A percentile compares a stretch with the other conserved stretches of the same genome.
Conservation (phyloP, 92 coral and sea anemone genomes). For the Parazoanthus darwini region DNA sequence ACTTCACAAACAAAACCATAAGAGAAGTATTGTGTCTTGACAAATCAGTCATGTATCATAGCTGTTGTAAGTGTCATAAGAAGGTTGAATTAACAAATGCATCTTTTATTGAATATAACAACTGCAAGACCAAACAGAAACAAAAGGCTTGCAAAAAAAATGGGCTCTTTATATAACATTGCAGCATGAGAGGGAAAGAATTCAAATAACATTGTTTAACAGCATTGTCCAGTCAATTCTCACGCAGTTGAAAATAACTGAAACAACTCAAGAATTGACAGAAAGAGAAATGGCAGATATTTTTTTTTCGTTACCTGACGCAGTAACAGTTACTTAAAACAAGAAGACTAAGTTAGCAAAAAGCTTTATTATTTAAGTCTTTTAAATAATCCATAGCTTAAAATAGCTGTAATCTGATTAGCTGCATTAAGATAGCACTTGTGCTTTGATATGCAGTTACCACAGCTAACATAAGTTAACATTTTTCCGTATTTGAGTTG, state of each 20-base stretch:
- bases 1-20: conserved; percentile 38
- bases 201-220: neutral
- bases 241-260: neutral
- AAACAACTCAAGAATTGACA: conserved; percentile 3
- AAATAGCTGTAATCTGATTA: conserved; percentile 4
- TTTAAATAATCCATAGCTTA: conserved; percentile 7
- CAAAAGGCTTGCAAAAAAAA: conserved; percentile 37
- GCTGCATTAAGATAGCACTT: conserved; percentile 10
- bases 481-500: neutral
- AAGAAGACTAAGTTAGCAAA: neutral
- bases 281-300: neutral
- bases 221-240: conserved; percentile 7
- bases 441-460: conserved; percentile 4
- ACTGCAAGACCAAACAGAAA: conserved; percentile 16
- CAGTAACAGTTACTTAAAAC: conserved; percentile 10
- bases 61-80: conserved; percentile 39
- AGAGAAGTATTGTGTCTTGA: conserved; percentile 34
- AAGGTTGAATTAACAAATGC: conserved; percentile 24
- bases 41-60: conserved; percentile 27
- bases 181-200: neutral
- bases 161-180: conserved; percentile 20
- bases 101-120: conserved; percentile 17
- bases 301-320: neutral
- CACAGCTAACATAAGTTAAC: neutral
- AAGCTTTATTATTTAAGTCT: conserved; percentile 2